Evolutionary conservation across 2,113 vertebrate species (phyloP), one percentile per base, ranked within the genome.

Genomic region (Pseudorectes ferrugineus): DNA sequence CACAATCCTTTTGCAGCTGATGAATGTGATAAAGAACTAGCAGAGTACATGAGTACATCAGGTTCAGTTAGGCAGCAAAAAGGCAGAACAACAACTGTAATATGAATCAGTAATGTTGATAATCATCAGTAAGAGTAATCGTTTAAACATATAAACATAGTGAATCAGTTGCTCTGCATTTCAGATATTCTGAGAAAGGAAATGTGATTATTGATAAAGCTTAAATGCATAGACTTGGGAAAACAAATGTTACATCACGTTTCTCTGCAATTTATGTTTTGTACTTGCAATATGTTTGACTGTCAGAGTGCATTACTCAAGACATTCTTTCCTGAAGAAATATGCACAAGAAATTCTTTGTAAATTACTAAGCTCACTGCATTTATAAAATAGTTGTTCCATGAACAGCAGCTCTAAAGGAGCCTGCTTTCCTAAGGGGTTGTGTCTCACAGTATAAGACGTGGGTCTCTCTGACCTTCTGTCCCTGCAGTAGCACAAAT

Each of bases 211-310:
- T 74, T 59, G 49, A 45, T 46, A 75, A 58, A 75, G 26, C 24
- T 95, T 82, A 76, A 92, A 85, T n/a, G 25, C 58, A 57, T 65
- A 16, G 71, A 52, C 48, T 85, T 63, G 51, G 62, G 67, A 92
- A 92, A 54, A 49, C 38, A 83, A 86, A 62, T 10, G 22, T 79
- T 85, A 66, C 31, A 13, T 63, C 70, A 46, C 83, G 86, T 93
- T 95, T 81, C 77, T 88, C 21, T 76, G 74, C 52, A 85, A n/a
- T 89, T 95, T 94, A 12, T 85, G 36, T 54, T 87, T 88, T 79
- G 13, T 71, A 17, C 58, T 79, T 94, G 71, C 68, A 72, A 29
- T 81, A 40, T 24, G 18, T 93, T 96, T 71, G 74, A 61, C 82
- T 82, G 62, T 57, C 70, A 65, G 66, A 81, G 10, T 28, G 58